These are phyloP conservation scores for Centruroides sculpturatus DNA, from an alignment of 1,140 invertebrate species.

Conservation along the genomic window DNA sequence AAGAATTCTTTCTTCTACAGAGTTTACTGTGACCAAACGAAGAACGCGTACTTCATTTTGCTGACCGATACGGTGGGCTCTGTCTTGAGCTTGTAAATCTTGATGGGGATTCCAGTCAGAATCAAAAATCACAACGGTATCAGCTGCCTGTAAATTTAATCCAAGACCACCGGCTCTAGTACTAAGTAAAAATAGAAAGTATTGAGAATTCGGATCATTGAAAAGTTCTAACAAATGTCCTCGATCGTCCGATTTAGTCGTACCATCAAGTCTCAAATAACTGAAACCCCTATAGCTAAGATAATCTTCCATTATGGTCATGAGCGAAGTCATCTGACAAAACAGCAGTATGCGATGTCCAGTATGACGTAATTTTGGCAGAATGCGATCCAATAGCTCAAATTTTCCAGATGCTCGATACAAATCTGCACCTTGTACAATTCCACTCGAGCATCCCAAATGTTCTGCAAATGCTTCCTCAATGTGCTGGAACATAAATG, in stretches of 20 bases:
- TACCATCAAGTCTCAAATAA: constrained; percentile 68
- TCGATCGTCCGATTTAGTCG: constrained; percentile 94
- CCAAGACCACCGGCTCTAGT: constrained; percentile 94
- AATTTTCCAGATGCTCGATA: constrained; percentile 95
- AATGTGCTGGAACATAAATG: constrained; percentile 97
- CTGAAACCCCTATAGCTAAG: constrained; percentile 59
- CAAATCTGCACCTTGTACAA: constrained; percentile 69
- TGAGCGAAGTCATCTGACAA: constrained; percentile 98
- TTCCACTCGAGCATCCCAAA: constrained; percentile 41
- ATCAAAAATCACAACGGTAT: constrained; percentile 97
- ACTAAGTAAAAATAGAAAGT: constrained; percentile 89
- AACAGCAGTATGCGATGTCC: constrained; percentile 89
- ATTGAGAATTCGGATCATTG: constrained; percentile 75
- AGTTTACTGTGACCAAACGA: constrained; percentile 93
- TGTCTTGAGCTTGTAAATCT: constrained; percentile 95
- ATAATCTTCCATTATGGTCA: constrained; percentile 99
- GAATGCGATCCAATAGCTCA: constrained; percentile 90
- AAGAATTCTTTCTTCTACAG: constrained; percentile 92
- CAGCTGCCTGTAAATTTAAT: constrained; percentile 91
- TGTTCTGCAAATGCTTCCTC: constrained; percentile 94
- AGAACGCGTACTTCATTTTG: constrained; percentile 93
- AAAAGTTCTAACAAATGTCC: constrained; percentile 83
- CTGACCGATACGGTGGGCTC: constrained; percentile 97
- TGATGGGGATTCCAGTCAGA: constrained; percentile 99
- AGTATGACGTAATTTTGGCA: constrained; percentile 83